phyloP scores from a whole-genome alignment of 2,113 vertebrate genomes.

The Corythaeola cristata region DNA sequence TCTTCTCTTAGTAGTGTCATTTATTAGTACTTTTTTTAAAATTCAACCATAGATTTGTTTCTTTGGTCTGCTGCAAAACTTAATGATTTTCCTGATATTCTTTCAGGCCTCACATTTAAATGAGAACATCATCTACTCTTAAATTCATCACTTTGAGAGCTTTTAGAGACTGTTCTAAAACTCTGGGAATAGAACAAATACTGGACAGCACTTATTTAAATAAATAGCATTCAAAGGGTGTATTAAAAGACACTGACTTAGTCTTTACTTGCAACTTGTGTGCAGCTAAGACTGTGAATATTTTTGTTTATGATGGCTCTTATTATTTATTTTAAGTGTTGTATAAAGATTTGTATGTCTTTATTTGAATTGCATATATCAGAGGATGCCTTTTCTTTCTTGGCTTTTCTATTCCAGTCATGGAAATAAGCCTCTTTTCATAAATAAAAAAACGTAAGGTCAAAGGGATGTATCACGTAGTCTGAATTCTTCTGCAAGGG shows the following conservation, averaged over 20 bases:
- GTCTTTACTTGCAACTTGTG: neutral
- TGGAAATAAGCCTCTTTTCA: neutral
- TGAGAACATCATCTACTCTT: neutral
- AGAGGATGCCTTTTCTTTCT: neutral
- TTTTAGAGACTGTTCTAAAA: constrained; percentile 11
- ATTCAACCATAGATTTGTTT: constrained; percentile 1
- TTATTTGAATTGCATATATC: neutral
- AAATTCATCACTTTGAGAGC: neutral
- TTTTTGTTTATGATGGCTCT: neutral
- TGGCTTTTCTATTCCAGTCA: neutral
- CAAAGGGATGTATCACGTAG: neutral
- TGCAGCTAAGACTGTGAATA: neutral
- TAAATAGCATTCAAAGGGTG: neutral
- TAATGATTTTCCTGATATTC: constrained; percentile 33
- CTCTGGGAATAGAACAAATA: neutral
- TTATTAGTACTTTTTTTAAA: neutral
- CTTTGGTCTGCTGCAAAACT: constrained; percentile 28
- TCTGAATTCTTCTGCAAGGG: neutral
- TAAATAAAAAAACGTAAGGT: neutral
- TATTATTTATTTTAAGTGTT: neutral
- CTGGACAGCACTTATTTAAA: neutral
- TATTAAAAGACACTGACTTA: neutral
- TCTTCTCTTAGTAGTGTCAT: neutral
- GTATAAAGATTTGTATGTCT: neutral
- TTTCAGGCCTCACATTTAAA: neutral